A percentile compares a stretch with the other conserved stretches of the same genome.
Evolutionary conservation across 2,888 invertebrate species (phyloP).

Genomic region (Nomada lathburiana): DNA sequence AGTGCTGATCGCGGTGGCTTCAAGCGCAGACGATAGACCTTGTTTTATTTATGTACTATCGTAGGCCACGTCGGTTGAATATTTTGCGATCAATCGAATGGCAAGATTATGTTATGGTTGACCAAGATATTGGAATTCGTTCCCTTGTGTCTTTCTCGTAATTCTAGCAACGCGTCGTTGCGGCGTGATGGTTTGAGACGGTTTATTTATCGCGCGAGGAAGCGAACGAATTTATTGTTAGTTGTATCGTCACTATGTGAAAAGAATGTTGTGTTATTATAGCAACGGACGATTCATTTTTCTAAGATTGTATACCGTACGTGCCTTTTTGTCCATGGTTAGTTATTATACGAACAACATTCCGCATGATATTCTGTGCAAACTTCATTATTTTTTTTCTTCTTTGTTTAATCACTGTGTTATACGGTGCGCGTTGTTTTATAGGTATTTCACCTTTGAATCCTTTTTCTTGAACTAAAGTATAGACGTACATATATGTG

Average conservation of each 20-base stretch:
- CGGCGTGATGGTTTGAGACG: constrained; percentile 14
- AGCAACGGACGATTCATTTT: constrained; percentile 22
- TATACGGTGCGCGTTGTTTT: constrained; percentile 15
- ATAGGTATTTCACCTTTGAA: constrained; percentile 9
- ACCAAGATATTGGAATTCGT: not conserved
- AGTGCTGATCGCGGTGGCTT: not conserved
- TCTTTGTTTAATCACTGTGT: not conserved
- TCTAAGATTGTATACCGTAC: constrained; percentile 21
- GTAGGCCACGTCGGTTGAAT: not conserved
- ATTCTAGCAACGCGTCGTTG: constrained; percentile 24
- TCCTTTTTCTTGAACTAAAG: not conserved
- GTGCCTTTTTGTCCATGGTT: constrained; percentile 10
- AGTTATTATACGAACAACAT: constrained; percentile 48
- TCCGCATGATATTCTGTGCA: constrained; percentile 55
- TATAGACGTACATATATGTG: not conserved
- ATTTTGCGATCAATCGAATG: not conserved
- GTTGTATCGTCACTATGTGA: constrained; percentile 14
- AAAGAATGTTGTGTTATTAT: constrained; percentile 18
- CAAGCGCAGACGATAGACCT: not conserved
- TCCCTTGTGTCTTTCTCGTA: constrained; percentile 15
- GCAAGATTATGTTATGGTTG: not conserved
- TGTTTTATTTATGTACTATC: not conserved
- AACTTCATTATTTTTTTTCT: constrained; percentile 1
- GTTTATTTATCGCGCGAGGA: constrained; percentile 16
- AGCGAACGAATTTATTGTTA: constrained; percentile 4